phyloP scores from a whole-genome alignment of 2,888 invertebrate species.

The Plagodis pulveraria region DNA sequence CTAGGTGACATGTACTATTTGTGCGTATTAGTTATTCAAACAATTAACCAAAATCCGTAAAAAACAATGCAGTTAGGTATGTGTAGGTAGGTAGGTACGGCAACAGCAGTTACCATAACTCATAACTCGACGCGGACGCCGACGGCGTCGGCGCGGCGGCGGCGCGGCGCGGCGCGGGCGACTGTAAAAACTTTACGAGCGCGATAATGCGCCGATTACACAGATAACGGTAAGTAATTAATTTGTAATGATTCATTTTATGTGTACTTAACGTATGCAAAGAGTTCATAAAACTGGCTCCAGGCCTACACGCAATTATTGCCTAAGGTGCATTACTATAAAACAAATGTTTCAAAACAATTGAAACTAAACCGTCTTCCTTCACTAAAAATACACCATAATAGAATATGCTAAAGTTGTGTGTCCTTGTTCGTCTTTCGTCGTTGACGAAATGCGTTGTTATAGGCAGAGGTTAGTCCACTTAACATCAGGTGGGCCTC shows the following conservation, averaged over 20 bases:
- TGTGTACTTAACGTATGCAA: background rate
- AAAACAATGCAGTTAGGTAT: background rate
- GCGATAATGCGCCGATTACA: slow-evolving; percentile 3
- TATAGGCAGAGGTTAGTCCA: no score
- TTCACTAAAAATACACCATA: no score
- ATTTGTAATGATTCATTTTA: slow-evolving; percentile 8
- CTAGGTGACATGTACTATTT: no score
- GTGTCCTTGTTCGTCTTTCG: no score
- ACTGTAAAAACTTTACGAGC: slow-evolving; percentile 21
- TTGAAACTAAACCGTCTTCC: no score
- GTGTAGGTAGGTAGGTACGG: background rate
- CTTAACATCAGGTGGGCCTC: no score
- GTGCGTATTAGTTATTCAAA: slow-evolving; percentile 1
- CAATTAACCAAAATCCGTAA: slow-evolving; percentile 1
- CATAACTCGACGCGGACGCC: slow-evolving; percentile 1
- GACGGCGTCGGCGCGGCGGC: background rate
- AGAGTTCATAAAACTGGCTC: background rate
- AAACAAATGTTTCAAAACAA: no score
- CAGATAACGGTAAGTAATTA: slow-evolving; percentile 11
- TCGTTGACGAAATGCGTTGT: no score
- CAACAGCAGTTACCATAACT: slow-evolving; percentile 2
- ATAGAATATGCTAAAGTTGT: no score
- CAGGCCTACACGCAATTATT: background rate
- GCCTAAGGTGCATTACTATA: background rate
- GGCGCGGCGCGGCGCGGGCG: background rate